Base-by-base conservation (phyloP, 2,888 invertebrate species). In the Tetanocera ferruginea region DNA sequence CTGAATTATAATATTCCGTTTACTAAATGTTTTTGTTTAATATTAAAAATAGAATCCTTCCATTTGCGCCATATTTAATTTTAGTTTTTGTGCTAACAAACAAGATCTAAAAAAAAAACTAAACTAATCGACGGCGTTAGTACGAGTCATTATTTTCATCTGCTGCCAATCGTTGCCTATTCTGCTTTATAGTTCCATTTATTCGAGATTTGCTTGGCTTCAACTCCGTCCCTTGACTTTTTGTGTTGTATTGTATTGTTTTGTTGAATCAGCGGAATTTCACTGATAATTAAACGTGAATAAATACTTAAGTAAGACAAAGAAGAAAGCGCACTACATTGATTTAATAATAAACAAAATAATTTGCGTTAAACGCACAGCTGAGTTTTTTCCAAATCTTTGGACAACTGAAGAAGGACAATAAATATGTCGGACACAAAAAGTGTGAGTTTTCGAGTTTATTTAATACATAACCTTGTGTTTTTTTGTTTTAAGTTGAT, bases 371-470 rank as follows among this genome's bases (percentile, higher is more conserved):
- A 51, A 74, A 74, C 66, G 37, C 67, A 23, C 3, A 62, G 1
- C 19, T 62, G 17, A 43, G 2, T 6, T 66, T 14, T 31, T 43
- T 25, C 17, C 6, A 23, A 60, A 49, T 9, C 9, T 51, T 17
- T 23, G 52, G 70, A 51, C n/a, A 28, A 52, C 37, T 14, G 37
- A 43, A 34, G 60, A 31, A 37, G 49, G n/a, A 74, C 28, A 51
- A 57, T 82, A 85, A n/a, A 83, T 81, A 88, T 87, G 88, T 87
- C 87, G 81, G 87, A 87, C 82, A 87, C 88, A 77, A 87, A 87
- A 86, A 87, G 87, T 82, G 87, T 87, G 83, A 87, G 87, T 87
- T 77, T 80, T 69, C n/a, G 51, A 52, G 14, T 2, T 9, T 55
- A 43, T 17, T 28, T 14, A 5, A 9, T 64, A 64, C 0, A 49